Conservation (phyloP, 1,140 invertebrate species). For the Gryllus bimaculatus region DNA sequence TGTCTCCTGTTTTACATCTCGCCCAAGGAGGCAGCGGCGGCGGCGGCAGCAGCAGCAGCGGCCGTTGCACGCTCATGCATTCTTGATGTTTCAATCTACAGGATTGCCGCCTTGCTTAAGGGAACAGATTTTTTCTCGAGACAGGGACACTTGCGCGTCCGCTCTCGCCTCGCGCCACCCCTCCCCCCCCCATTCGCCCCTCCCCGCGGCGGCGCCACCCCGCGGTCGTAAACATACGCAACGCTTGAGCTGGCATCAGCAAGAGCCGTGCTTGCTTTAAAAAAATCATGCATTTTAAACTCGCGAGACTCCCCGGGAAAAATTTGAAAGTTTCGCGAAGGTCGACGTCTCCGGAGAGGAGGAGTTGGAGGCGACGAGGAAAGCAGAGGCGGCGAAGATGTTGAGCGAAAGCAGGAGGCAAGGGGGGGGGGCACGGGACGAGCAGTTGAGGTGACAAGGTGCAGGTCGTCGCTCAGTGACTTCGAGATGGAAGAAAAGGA, state of each 20-base stretch:
- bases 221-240: conserved; percentile 6
- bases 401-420: no score
- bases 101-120: conserved; percentile 14
- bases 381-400: no score
- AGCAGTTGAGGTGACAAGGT: no score
- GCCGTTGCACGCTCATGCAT: neutral
- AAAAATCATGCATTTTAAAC: neutral
- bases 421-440: no score
- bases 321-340: neutral
- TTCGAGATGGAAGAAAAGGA: no score
- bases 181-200: neutral
- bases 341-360: neutral
- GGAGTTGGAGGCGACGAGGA: no score
- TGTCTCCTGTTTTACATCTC: neutral
- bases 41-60: no score
- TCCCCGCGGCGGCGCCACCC: neutral
- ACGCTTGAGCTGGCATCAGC: neutral
- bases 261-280: neutral
- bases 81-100: conserved; percentile 17
- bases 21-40: neutral
- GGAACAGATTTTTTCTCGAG: conserved; percentile 16
- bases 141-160: neutral
- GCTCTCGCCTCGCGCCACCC: neutral
- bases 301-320: neutral
- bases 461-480: no score